These are phyloP conservation scores for Manduca sexta DNA, from an alignment of 1,140 invertebrate species.

Conservation along the genomic window DNA sequence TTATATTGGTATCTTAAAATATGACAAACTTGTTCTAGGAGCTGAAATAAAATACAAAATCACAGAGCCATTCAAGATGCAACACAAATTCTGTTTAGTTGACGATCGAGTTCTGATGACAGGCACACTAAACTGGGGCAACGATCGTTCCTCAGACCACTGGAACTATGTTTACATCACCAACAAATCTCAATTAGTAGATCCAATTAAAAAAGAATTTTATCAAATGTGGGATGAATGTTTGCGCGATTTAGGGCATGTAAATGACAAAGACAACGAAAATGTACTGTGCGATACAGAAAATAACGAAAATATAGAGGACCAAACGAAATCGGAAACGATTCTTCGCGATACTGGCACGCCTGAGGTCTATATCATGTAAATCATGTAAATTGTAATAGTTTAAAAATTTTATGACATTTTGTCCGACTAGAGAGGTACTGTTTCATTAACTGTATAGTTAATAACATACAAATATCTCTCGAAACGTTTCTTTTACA, in stretches of 20 bases:
- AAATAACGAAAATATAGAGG: not conserved
- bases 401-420: too few relatives aligned
- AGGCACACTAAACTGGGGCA: constrained; percentile 63
- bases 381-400: too few relatives aligned
- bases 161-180: constrained; percentile 68
- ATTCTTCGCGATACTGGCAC: constrained; percentile 20
- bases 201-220: constrained; percentile 54
- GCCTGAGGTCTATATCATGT: constrained; percentile 22
- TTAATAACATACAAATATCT: too few relatives aligned
- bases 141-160: constrained; percentile 58
- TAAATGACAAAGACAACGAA: constrained; percentile 1
- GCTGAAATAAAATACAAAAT: constrained; percentile 57
- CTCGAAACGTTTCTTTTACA: too few relatives aligned
- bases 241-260: constrained; percentile 25
- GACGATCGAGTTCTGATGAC: constrained; percentile 61
- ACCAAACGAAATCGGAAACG: not conserved
- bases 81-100: constrained; percentile 63
- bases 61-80: constrained; percentile 46
- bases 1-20: not conserved
- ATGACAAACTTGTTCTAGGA: constrained; percentile 30
- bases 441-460: too few relatives aligned
- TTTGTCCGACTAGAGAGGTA: too few relatives aligned
- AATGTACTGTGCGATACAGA: not conserved
- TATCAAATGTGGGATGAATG: constrained; percentile 48
- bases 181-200: constrained; percentile 48